Evolutionary conservation across 1,140 invertebrate genomes (phyloP).

Genomic region (Patella vulgata): DNA sequence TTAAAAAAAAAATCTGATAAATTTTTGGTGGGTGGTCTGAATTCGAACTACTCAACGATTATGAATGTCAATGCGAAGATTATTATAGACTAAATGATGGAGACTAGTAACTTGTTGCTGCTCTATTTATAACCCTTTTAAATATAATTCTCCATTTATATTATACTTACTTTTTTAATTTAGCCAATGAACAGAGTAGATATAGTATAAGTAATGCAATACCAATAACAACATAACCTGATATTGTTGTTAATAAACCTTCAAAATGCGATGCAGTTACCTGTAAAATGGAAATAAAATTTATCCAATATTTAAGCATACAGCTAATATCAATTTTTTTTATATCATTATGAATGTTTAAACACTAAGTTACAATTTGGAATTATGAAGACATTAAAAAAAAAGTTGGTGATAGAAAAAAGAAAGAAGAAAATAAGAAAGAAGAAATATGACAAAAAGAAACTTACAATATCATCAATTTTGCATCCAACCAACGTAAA

Average conservation of each 20-base stretch:
- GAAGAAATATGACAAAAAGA: no score
- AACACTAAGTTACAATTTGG: not conserved
- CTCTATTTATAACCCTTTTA: no score
- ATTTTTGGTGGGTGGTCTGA: no score
- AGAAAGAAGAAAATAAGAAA: no score
- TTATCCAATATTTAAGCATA: no score
- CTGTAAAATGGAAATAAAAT: conserved; percentile 63
- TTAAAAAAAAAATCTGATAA: no score
- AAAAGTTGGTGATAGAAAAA: conserved; percentile 1
- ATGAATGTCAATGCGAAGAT: no score
- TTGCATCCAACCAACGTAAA: conserved; percentile 81
- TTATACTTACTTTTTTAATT: conserved; percentile 76
- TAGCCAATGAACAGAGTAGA: conserved; percentile 74
- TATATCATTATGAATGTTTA: not conserved
- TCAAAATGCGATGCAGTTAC: conserved; percentile 87
- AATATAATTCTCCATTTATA: no score
- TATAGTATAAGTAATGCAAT: conserved; percentile 86
- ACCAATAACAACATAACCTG: conserved; percentile 91
- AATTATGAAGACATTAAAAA: not conserved
- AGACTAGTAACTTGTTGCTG: no score
- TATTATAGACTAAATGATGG: no score
- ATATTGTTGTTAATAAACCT: conserved; percentile 89
- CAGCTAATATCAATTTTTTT: conserved; percentile 1
- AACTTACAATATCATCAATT: conserved; percentile 74
- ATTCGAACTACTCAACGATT: no score